These are phyloP conservation scores for Ciconia nigra DNA, from an alignment of 2,797 vertebrate genomes.

Conservation along the genomic window DNA sequence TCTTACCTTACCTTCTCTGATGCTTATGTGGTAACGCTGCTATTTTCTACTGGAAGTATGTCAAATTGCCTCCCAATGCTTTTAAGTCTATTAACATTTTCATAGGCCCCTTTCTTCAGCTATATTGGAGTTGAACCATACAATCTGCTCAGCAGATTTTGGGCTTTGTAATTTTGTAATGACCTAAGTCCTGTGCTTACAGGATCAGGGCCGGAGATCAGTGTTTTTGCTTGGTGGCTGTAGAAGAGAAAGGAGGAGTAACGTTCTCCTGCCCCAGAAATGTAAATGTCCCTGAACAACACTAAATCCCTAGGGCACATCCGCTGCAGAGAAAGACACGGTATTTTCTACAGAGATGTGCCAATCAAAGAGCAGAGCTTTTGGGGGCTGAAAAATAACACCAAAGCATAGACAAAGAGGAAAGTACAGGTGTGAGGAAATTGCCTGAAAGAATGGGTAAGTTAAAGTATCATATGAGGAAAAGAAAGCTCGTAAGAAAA, in stretches of 20 bases:
- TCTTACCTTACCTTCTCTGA: constrained; percentile 9
- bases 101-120: background rate
- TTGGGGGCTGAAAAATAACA: background rate
- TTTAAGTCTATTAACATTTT: constrained; percentile 44
- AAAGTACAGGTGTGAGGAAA: background rate
- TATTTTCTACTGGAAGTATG: constrained; percentile 45
- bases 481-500: background rate
- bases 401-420: background rate
- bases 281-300: background rate
- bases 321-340: background rate
- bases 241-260: background rate
- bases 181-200: background rate
- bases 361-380: background rate
- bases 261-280: background rate
- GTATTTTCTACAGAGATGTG: background rate
- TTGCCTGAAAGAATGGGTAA: background rate
- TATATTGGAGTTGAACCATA: background rate
- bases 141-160: background rate
- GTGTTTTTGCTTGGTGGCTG: background rate
- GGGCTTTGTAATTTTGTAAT: background rate
- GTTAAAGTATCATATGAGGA: background rate
- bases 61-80: constrained; percentile 17
- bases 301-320: background rate
- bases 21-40: background rate
- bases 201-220: background rate